Conservation (phyloP, 2,888 invertebrate genomes). For the Folsomia manolachei region DNA sequence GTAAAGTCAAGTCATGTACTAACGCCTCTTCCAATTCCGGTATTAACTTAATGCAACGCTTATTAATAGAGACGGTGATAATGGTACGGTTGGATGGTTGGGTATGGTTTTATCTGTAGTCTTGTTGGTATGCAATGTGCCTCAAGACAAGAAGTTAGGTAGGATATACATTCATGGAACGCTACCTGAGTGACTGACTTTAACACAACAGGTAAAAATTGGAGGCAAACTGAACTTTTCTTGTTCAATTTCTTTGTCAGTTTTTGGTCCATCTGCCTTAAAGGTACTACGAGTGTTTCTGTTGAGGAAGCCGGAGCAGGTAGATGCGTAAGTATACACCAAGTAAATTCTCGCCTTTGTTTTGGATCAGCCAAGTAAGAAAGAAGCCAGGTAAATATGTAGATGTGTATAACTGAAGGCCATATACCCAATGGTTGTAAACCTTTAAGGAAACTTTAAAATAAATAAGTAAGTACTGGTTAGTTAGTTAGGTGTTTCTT, state of each 20-base stretch:
- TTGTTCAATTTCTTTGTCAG: conserved; percentile 1
- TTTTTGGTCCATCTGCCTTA: background rate
- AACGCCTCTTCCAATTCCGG: background rate
- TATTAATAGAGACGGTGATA: conserved; percentile 3
- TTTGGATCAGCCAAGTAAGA: background rate
- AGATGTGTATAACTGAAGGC: conserved; percentile 18
- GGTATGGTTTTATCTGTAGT: no score
- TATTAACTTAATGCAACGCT: background rate
- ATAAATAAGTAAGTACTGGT: conserved; percentile 15
- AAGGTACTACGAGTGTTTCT: background rate
- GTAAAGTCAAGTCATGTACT: background rate
- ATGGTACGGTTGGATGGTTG: background rate
- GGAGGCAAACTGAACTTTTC: background rate
- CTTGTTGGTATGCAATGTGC: conserved; percentile 5
- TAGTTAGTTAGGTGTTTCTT: conserved; percentile 10
- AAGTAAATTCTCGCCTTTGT: background rate
- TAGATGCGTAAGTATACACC: no score
- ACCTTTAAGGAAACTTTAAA: conserved; percentile 19
- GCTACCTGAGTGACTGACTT: background rate
- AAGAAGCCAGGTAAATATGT: background rate
- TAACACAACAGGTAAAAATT: background rate
- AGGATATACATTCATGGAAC: background rate
- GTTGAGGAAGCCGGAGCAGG: background rate
- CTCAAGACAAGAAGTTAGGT: background rate
- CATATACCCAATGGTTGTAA: conserved; percentile 14